These are phyloP conservation scores for Drosophila borealis DNA, from an alignment of 2,888 invertebrate genomes.

Conservation along the genomic window DNA sequence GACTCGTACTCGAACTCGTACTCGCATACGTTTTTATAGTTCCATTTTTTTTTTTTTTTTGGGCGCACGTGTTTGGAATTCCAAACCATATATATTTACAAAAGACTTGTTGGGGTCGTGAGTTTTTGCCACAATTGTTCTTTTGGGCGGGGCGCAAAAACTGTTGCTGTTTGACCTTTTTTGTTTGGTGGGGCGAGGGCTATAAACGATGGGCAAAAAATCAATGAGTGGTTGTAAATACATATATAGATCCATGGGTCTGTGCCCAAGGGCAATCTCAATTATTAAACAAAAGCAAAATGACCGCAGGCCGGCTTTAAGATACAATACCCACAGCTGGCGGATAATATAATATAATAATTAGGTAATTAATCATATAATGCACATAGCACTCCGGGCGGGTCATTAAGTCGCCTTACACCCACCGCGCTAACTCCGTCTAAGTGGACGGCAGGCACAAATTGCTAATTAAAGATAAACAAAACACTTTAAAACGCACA, in stretches of 20 bases:
- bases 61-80: slow-evolving; percentile 53
- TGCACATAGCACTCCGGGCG: slow-evolving; percentile 34
- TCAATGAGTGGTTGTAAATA: slow-evolving; percentile 29
- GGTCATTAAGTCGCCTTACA: slow-evolving; percentile 58
- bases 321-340: slow-evolving; percentile 53
- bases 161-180: slow-evolving; percentile 57
- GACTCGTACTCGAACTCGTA: background rate
- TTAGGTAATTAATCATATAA: slow-evolving; percentile 72
- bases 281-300: slow-evolving; percentile 57
- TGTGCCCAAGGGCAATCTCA: slow-evolving; percentile 13
- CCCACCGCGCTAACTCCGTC: background rate
- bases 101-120: slow-evolving; percentile 19
- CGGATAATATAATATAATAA: slow-evolving; percentile 62
- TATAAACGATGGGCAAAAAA: slow-evolving; percentile 26
- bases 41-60: slow-evolving; percentile 10
- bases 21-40: slow-evolving; percentile 46
- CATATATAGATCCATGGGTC: background rate
- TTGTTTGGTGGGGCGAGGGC: background rate
- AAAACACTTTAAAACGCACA: slow-evolving; percentile 63
- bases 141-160: slow-evolving; percentile 15
- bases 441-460: slow-evolving; percentile 25
- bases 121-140: slow-evolving; percentile 32
- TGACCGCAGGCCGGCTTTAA: slow-evolving; percentile 49
- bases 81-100: slow-evolving; percentile 55
- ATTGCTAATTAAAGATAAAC: slow-evolving; percentile 71